Conservation (phyloP, 2,113 vertebrate species). For the Oryzias woworae region DNA sequence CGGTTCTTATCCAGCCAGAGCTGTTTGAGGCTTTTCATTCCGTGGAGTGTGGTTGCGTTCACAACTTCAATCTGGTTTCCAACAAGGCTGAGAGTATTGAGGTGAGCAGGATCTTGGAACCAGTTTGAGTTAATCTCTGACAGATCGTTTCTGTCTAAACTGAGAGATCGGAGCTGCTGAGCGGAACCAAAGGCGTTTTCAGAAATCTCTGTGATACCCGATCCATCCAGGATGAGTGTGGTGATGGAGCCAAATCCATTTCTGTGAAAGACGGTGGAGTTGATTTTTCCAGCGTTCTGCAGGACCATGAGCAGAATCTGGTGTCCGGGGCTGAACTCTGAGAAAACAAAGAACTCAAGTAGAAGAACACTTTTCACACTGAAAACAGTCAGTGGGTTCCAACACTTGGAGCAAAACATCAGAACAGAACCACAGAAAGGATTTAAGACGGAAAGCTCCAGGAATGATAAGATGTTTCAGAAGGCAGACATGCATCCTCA, state of each 20-base stretch:
- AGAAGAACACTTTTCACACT: background rate
- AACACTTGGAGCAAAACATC: no score
- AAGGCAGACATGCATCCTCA: no score
- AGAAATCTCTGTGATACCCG: constrained; percentile 44
- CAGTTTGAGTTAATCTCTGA: constrained; percentile 51
- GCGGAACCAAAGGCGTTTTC: constrained; percentile 62
- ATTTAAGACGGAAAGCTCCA: no score
- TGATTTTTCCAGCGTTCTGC: constrained; percentile 49
- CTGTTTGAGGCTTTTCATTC: constrained; percentile 41
- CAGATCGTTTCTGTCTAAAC: constrained; percentile 59
- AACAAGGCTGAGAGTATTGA: constrained; percentile 51
- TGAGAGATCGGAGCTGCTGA: constrained; percentile 52
- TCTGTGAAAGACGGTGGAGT: constrained; percentile 57
- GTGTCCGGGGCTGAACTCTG: constrained; percentile 49
- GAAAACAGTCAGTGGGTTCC: no score
- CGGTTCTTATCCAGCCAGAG: constrained; percentile 63
- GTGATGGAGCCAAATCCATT: constrained; percentile 55
- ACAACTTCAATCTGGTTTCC: constrained; percentile 57
- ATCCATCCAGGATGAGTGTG: constrained; percentile 44
- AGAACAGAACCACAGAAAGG: no score
- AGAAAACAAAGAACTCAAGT: background rate
- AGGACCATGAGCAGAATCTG: constrained; percentile 21
- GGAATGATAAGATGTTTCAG: no score
- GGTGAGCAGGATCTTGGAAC: constrained; percentile 50
- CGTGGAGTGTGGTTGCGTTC: constrained; percentile 13